Evolutionary conservation across 1,140 invertebrate genomes (phyloP).

Genomic region (Panagrolaimus sp.): DNA sequence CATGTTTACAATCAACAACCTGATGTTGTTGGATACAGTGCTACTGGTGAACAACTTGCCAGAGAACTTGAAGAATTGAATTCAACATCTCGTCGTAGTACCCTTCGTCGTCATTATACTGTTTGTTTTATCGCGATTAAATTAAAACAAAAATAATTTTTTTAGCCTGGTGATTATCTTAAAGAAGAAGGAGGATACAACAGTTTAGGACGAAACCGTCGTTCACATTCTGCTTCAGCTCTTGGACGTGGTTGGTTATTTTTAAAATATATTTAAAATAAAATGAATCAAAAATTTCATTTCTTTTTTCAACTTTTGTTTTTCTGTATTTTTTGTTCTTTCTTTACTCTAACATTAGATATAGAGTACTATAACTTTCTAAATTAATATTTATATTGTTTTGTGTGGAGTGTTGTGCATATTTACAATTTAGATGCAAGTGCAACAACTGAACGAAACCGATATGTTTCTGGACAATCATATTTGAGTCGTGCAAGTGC

Average conservation of each 20-base stretch:
- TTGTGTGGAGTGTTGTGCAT: conserved; percentile 14
- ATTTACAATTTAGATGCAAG: conserved; percentile 19
- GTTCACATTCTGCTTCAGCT: conserved; percentile 56
- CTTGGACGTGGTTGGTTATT: conserved; percentile 47
- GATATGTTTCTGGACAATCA: conserved; percentile 49
- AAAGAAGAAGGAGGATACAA: conserved; percentile 51
- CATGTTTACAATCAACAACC: conserved; percentile 57
- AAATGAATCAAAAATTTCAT: conserved; percentile 17
- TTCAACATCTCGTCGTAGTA: conserved; percentile 51
- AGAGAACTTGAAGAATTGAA: conserved; percentile 51
- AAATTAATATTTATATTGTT: conserved; percentile 1
- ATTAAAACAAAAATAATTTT: conserved; percentile 7
- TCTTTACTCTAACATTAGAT: neutral
- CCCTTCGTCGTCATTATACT: conserved; percentile 54
- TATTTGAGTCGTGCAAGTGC: conserved; percentile 43
- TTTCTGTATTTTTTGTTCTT: neutral
- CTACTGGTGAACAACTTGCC: conserved; percentile 47
- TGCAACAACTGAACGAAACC: conserved; percentile 31
- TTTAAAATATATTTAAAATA: neutral
- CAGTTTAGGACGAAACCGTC: conserved; percentile 45
- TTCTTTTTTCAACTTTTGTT: conserved; percentile 10
- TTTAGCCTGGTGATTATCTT: conserved; percentile 53
- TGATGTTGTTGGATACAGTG: conserved; percentile 36
- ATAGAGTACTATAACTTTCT: too few species aligned
- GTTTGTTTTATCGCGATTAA: too few species aligned